A percentile compares a stretch with the other conserved stretches of the same genome.
phyloP scores from a whole-genome alignment of 2,888 invertebrate genomes.

The Bugula neritina region DNA sequence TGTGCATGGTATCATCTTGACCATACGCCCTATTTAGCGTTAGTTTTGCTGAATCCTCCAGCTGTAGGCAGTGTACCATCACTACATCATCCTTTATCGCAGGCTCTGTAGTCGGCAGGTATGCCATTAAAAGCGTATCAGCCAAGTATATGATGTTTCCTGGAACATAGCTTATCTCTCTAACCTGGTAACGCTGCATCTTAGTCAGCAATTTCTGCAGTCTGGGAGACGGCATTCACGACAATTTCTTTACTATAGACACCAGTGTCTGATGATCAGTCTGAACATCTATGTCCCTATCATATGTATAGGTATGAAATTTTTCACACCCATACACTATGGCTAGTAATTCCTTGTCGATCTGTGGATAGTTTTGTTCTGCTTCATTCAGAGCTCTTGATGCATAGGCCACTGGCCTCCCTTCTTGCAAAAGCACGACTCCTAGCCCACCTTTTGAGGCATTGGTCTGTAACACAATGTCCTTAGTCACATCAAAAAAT shows the following conservation, averaged over 20 bases:
- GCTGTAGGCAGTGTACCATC: not conserved
- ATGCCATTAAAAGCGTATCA: not conserved
- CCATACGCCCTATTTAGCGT: not conserved
- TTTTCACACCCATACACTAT: conserved; percentile 28
- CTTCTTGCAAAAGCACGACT: conserved; percentile 30
- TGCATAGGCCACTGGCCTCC: conserved; percentile 32
- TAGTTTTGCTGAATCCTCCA: not conserved
- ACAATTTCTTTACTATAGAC: conserved; percentile 28
- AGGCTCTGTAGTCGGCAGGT: not conserved
- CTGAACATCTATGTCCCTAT: conserved; percentile 29
- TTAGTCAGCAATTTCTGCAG: conserved; percentile 31
- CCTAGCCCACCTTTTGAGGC: conserved; percentile 31
- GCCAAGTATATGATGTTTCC: not conserved
- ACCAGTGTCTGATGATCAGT: conserved; percentile 33
- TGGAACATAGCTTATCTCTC: not conserved
- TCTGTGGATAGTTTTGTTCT: conserved; percentile 32
- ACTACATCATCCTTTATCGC: not conserved
- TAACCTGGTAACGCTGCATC: not conserved
- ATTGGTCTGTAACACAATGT: conserved; percentile 29
- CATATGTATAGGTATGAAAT: conserved; percentile 32
- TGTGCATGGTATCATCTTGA: not conserved
- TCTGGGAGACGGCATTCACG: conserved; percentile 28
- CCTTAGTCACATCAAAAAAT: conserved; percentile 30
- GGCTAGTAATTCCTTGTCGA: conserved; percentile 31
- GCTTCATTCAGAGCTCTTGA: conserved; percentile 31